phyloP scores from a whole-genome alignment of 2,113 vertebrate species.

The Spheniscus mendiculus region DNA sequence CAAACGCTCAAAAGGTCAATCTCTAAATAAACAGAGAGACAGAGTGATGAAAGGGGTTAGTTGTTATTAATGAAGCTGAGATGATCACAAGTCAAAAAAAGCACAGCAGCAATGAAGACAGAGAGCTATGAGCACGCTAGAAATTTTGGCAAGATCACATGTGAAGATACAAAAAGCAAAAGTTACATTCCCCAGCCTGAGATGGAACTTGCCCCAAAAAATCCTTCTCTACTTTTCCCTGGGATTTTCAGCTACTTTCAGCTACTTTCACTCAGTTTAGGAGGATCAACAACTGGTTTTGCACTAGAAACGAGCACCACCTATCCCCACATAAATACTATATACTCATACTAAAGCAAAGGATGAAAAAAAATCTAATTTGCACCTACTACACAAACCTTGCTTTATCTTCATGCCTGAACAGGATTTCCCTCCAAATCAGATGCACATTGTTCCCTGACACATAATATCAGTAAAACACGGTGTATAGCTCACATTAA shows the following conservation, averaged over 20 bases:
- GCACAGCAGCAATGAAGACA: not conserved
- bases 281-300: not conserved
- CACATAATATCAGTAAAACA: not conserved
- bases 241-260: not conserved
- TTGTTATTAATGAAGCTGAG: constrained; percentile 53
- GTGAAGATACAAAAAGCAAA: not conserved
- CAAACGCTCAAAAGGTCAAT: constrained; percentile 56
- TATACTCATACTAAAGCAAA: not conserved
- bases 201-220: not conserved
- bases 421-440: not conserved
- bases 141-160: constrained; percentile 24
- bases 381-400: not conserved
- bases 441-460: not conserved
- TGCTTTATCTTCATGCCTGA: not conserved
- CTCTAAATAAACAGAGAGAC: constrained; percentile 44
- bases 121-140: not conserved
- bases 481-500: not conserved
- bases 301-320: not conserved
- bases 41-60: constrained; percentile 48
- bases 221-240: not conserved
- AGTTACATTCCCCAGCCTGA: not conserved
- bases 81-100: constrained; percentile 52
- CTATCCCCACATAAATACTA: not conserved
- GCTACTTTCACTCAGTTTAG: not conserved
- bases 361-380: not conserved